Base-by-base conservation (phyloP, 2,113 vertebrate species). In the Coreoperca whiteheadi region DNA sequence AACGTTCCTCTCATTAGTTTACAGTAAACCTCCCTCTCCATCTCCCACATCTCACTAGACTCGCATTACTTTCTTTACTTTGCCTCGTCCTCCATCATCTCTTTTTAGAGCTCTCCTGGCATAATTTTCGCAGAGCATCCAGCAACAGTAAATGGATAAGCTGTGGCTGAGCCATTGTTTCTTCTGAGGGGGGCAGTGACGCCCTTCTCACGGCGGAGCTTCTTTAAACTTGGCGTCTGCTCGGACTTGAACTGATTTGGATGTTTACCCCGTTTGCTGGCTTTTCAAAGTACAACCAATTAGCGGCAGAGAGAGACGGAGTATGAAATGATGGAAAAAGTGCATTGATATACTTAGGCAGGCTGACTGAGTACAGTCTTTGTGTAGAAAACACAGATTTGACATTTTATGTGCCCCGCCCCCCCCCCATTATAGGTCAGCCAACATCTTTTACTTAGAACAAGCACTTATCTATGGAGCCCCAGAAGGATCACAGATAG, bases 111-210 rank as follows among this genome's bases (percentile, higher is more conserved):
- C 11, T 50, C 6, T 23, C 8, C 59, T 68, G 54, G 1, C 41
- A 30, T 57, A 0, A 32, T 51, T 61, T 73, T 15, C 8, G 54
- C 43, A 23, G 8, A 54, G 18, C 72, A 60, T 41, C 23, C 68
- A 57, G 57, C 32, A 48, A 84, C 30, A 39, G 84, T 69, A 50
- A 71, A 74, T 86, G 18, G 0, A 28, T 57, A 53, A 60, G 7
- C 71, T 50, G 64, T 41, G 69, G 28, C 73, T 80, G 68, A 86
- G 64, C 48, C 30, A 16, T 66, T 66, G 68, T 87, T 84, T 81
- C 76, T 53, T 69, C 59, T 56, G 74, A 56, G 64, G 21, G 57
- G 12, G 60, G 71, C 28, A 5, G 0, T 32, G 66, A 72, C 32
- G 43, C 2, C 66, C 59, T 14, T 50, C 74, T 78, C 53, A 25